These are phyloP conservation scores for Chaetops frenatus DNA, from an alignment of 2,113 vertebrate genomes.

Conservation along the genomic window DNA sequence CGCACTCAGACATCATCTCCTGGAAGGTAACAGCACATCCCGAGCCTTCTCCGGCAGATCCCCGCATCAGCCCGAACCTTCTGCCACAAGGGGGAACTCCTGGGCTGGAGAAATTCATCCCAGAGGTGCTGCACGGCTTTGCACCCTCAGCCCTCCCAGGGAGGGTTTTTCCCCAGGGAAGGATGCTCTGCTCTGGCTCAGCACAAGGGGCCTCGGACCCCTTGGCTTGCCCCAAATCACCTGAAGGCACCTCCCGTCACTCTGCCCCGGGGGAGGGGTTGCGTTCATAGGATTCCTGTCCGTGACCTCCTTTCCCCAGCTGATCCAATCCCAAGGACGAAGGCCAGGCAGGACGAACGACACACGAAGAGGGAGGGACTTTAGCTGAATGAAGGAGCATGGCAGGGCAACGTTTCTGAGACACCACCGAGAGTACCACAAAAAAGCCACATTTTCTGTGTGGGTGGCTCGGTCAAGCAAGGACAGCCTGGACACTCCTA, in stretches of 20 bases:
- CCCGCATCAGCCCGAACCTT: not conserved
- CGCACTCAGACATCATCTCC: not conserved
- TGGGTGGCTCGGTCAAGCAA: not conserved
- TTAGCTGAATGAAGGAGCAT: rapidly evolving
- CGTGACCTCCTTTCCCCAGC: not conserved
- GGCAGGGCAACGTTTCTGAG: not conserved
- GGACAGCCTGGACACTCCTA: not conserved
- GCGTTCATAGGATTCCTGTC: rapidly evolving
- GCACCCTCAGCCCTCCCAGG: not conserved
- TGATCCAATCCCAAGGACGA: not conserved
- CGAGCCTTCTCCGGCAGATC: not conserved
- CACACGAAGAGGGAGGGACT: not conserved
- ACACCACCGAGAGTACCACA: not conserved
- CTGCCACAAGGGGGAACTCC: constrained; percentile 68
- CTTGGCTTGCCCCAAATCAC: not conserved
- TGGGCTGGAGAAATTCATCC: constrained; percentile 18
- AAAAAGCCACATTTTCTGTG: not conserved
- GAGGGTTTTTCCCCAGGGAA: not conserved
- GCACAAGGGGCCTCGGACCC: not conserved
- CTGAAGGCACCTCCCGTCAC: not conserved
- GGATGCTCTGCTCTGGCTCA: not conserved
- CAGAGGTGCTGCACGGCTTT: not conserved
- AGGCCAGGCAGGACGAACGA: not conserved
- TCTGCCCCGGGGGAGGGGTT: not conserved
- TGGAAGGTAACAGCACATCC: rapidly evolving